A percentile compares a stretch with the other conserved stretches of the same genome.
Evolutionary conservation across 2,113 vertebrate species (phyloP).

Genomic region (Menura novaehollandiae): DNA sequence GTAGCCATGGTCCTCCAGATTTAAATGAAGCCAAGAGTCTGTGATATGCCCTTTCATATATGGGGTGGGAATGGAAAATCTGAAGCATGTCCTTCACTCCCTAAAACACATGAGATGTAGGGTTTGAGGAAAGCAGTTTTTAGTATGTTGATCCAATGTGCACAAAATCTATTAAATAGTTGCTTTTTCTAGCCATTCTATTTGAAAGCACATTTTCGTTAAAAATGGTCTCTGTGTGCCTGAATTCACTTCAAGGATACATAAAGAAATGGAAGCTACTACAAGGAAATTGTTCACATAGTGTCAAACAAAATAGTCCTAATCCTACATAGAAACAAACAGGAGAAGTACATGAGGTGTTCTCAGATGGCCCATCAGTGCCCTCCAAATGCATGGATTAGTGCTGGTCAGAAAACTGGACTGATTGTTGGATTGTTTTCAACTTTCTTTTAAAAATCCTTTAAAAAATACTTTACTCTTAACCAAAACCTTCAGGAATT

Average conservation of each 20-base stretch:
- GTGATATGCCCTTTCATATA: background rate
- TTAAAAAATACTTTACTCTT: background rate
- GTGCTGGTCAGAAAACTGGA: background rate
- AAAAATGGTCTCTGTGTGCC: background rate
- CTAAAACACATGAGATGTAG: background rate
- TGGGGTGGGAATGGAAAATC: background rate
- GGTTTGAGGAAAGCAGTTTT: background rate
- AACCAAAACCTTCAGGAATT: background rate
- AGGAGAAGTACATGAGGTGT: background rate
- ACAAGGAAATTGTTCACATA: background rate
- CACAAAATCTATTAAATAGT: background rate
- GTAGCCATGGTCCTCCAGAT: background rate
- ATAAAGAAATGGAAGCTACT: background rate
- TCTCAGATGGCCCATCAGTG: background rate
- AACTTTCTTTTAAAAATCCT: background rate
- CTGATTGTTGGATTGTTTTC: accelerated
- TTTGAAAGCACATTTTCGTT: background rate
- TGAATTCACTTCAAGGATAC: background rate
- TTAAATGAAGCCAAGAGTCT: background rate
- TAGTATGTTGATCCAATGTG: background rate
- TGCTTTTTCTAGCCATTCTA: background rate
- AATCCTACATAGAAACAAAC: background rate
- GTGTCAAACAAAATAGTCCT: background rate
- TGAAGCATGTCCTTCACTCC: background rate
- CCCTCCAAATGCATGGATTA: background rate